These are phyloP conservation scores for Agrochola macilenta DNA, from an alignment of 2,888 invertebrate species.

Conservation along the genomic window DNA sequence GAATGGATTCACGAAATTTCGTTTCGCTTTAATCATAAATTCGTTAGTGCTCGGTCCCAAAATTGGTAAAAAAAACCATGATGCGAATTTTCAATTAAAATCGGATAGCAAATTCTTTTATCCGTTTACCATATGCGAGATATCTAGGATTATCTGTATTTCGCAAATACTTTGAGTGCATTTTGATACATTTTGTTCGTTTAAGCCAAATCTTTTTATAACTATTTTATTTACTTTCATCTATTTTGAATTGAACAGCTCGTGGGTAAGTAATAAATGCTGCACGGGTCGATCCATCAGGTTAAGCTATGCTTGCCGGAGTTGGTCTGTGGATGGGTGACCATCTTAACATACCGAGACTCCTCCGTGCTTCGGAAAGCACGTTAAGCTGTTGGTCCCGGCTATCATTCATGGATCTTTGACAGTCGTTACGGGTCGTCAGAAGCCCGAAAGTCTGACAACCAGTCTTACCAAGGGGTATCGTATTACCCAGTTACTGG, in stretches of 20 bases:
- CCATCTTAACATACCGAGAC: no score
- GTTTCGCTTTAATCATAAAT: conserved; percentile 42
- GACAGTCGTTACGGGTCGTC: no score
- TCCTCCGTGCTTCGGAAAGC: no score
- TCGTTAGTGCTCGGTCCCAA: conserved; percentile 21
- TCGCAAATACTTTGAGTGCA: conserved; percentile 3
- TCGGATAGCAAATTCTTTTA: conserved; percentile 35
- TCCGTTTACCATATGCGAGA: conserved; percentile 30
- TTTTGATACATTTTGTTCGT: not conserved
- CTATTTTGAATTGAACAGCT: not conserved
- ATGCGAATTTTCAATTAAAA: conserved; percentile 52
- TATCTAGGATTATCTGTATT: conserved; percentile 45
- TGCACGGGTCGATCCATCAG: no score
- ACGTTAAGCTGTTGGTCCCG: no score
- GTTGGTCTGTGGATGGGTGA: no score
- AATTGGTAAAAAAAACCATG: conserved; percentile 35
- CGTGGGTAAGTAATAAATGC: no score
- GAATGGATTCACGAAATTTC: conserved; percentile 39
- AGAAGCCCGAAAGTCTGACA: no score
- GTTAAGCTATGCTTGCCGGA: no score
- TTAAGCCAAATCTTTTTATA: not conserved
- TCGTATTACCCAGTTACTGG: no score
- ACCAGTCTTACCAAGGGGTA: no score
- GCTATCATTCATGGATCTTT: no score
- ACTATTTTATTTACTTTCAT: not conserved